A percentile compares a stretch with the other conserved stretches of the same genome.
These are phyloP conservation scores for Steinernema feltiae DNA, from an alignment of 1,140 invertebrate genomes.

Conservation along the genomic window DNA sequence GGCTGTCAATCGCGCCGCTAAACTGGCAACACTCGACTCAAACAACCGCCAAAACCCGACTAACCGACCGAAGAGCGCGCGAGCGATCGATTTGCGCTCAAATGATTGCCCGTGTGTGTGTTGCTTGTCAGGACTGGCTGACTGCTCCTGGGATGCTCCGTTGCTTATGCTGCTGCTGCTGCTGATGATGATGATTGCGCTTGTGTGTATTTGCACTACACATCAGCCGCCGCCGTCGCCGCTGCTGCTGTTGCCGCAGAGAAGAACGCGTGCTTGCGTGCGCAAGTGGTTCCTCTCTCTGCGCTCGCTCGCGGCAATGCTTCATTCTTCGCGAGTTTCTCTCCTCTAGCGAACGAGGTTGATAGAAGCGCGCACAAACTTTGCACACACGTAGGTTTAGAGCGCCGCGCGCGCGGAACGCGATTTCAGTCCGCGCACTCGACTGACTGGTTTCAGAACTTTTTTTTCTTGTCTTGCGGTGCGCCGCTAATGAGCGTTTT, in stretches of 20 bases:
- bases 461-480: too few relatives aligned
- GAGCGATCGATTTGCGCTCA: slow-evolving; percentile 7
- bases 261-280: not conserved
- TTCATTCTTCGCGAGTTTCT: not conserved
- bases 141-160: too few relatives aligned
- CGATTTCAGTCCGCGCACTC: too few relatives aligned
- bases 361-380: not conserved
- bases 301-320: not conserved
- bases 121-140: too few relatives aligned
- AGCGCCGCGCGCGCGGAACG: not conserved
- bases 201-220: slow-evolving; percentile 6
- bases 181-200: slow-evolving; percentile 7
- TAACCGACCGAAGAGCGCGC: not conserved
- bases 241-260: too few relatives aligned
- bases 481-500: too few relatives aligned
- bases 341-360: not conserved
- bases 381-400: not conserved
- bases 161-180: too few relatives aligned
- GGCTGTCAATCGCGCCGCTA: not conserved
- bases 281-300: not conserved
- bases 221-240: too few relatives aligned
- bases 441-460: too few relatives aligned
- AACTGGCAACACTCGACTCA: not conserved
- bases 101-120: not conserved
- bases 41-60: not conserved